Conservation (phyloP, 2,797 vertebrate genomes). For the Sardinella longiceps region DNA sequence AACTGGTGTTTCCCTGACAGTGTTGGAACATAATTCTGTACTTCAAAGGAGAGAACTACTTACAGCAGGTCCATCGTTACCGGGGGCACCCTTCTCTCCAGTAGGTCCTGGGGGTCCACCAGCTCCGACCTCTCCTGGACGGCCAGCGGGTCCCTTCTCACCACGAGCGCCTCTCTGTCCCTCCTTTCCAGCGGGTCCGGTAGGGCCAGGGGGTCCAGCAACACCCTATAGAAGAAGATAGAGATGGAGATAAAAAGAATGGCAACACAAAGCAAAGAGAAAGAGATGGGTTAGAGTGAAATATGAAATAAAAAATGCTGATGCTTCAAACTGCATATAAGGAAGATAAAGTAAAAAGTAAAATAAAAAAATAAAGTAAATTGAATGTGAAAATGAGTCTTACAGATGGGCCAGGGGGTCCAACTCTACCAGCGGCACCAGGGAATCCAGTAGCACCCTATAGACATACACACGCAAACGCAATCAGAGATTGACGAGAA, state of each 20-base stretch:
- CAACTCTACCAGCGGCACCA: conserved; percentile 94
- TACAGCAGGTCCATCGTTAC: conserved; percentile 86
- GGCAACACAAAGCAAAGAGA: neutral
- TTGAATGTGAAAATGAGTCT: conserved; percentile 73
- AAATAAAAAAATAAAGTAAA: neutral
- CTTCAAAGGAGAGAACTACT: conserved; percentile 61
- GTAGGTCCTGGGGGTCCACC: conserved; percentile 75
- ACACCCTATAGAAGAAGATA: conserved; percentile 75
- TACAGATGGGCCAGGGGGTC: conserved; percentile 92
- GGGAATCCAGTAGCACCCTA: conserved; percentile 98
- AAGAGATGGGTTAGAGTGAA: neutral
- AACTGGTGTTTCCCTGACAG: neutral
- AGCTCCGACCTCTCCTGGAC: conserved; percentile 86
- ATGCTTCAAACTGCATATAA: no score
- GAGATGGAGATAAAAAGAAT: neutral
- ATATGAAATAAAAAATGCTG: neutral
- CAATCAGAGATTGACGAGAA: neutral
- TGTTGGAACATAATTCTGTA: neutral
- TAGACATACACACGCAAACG: conserved; percentile 31
- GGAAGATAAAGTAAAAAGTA: neutral
- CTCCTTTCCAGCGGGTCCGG: conserved; percentile 88
- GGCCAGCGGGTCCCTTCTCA: conserved; percentile 90
- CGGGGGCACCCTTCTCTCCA: conserved; percentile 89
- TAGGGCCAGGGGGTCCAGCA: conserved; percentile 83
- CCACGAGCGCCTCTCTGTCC: conserved; percentile 90